phyloP scores from a whole-genome alignment of 2,797 vertebrate species.

The Phalanger gymnotis region DNA sequence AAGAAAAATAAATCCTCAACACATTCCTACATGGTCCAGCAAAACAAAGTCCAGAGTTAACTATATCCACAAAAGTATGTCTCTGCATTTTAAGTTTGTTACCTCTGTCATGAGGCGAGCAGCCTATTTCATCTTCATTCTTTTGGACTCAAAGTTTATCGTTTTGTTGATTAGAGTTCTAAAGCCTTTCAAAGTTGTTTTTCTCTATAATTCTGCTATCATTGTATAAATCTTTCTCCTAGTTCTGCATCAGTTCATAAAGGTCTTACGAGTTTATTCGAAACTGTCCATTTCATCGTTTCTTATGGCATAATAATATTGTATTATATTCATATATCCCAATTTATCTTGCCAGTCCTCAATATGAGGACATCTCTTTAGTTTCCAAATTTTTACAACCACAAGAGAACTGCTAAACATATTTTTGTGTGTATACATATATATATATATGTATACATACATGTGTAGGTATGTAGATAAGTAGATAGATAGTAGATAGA shows the following conservation, averaged over 20 bases:
- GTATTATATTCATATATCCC: not conserved
- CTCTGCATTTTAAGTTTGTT: not conserved
- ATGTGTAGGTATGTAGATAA: too few relatives aligned
- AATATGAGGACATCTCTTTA: not conserved
- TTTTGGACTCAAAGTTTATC: not conserved
- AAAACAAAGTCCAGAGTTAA: not conserved
- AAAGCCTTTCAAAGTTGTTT: not conserved
- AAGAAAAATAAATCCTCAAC: not conserved
- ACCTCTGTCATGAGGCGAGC: not conserved
- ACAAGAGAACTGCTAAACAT: not conserved
- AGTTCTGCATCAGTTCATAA: not conserved
- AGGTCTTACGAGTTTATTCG: not conserved
- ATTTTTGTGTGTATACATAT: too few relatives aligned
- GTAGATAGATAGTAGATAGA: too few relatives aligned
- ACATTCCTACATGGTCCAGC: not conserved
- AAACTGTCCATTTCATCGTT: not conserved
- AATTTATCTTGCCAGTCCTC: not conserved
- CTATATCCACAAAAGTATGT: not conserved
- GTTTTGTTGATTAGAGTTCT: not conserved
- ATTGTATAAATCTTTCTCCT: not conserved
- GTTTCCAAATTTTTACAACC: not conserved
- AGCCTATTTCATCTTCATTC: not conserved
- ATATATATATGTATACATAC: too few relatives aligned
- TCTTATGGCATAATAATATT: not conserved
- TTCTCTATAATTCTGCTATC: not conserved